Percentiles rank a stretch among this genome's conserved stretches.
Conservation (phyloP, 2,797 vertebrate species). For the Zenarchopterus dispar region DNA sequence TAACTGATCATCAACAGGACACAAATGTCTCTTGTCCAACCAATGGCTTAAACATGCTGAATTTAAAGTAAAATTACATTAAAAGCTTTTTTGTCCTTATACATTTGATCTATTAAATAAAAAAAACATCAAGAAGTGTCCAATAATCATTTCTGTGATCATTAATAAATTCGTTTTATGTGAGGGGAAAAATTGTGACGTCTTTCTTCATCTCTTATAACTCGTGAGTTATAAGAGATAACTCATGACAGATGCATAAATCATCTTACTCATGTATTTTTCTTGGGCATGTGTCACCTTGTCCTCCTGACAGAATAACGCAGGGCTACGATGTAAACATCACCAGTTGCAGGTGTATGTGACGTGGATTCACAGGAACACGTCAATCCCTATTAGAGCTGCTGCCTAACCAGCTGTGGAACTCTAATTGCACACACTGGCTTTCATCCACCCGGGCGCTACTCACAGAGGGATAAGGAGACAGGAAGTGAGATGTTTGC, state of each 20-base stretch:
- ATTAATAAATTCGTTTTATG: not conserved
- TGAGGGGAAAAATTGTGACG: not conserved
- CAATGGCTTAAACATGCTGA: not conserved
- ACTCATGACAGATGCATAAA: conserved; percentile 27
- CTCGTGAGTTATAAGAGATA: conserved; percentile 1
- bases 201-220: conserved; percentile 14
- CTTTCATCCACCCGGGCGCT: conserved; percentile 46
- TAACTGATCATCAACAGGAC: not conserved
- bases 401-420: conserved; percentile 76
- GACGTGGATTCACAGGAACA: conserved; percentile 57
- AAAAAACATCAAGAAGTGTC: not conserved
- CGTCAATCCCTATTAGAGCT: conserved; percentile 71
- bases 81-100: not conserved
- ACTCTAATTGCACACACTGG: conserved; percentile 73
- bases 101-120: no score
- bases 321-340: conserved; percentile 57
- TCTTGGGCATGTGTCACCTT: conserved; percentile 48
- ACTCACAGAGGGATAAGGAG: conserved; percentile 9
- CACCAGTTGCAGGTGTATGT: conserved; percentile 68
- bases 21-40: no score
- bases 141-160: not conserved
- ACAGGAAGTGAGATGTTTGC: conserved; percentile 30
- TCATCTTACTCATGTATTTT: conserved; percentile 26
- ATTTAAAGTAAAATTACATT: no score
- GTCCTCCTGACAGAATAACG: conserved; percentile 38